Percentiles rank a stretch among this genome's conserved stretches.
Evolutionary conservation across 2,113 vertebrate species (phyloP).

Genomic region (Pithys albifrons): DNA sequence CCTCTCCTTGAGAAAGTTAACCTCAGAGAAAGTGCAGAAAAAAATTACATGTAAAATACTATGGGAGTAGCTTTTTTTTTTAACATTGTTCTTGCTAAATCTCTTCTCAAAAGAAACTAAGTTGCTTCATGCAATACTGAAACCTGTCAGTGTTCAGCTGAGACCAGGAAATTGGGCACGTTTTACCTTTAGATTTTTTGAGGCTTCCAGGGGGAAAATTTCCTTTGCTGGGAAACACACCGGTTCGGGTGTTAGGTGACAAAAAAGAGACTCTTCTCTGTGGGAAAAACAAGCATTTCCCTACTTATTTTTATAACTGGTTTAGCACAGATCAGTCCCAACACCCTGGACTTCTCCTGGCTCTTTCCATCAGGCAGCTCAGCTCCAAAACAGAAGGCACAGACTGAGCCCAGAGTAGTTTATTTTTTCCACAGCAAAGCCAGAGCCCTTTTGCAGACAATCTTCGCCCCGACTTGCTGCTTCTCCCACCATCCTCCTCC

Average conservation of each 20-base stretch:
- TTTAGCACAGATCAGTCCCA: background rate
- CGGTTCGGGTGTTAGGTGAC: background rate
- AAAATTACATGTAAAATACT: background rate
- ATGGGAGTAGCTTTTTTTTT: background rate
- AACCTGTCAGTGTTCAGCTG: background rate
- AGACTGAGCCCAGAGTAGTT: background rate
- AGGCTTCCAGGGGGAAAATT: background rate
- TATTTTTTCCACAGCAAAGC: background rate
- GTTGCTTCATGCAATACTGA: background rate
- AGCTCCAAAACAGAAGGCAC: background rate
- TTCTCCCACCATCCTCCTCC: slow-evolving; percentile 43
- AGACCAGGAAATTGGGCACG: background rate
- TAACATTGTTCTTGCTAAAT: background rate
- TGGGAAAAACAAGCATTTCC: background rate
- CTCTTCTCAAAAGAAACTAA: background rate
- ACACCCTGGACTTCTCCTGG: background rate
- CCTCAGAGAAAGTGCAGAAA: background rate
- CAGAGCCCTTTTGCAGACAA: background rate
- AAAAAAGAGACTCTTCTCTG: background rate
- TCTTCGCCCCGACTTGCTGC: slow-evolving; percentile 46
- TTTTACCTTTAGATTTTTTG: background rate
- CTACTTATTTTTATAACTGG: background rate
- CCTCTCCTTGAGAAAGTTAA: background rate
- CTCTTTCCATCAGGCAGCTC: background rate
- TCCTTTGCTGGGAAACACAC: background rate